phyloP scores from a whole-genome alignment of 1,140 invertebrate species.

The Fopius arisanus region DNA sequence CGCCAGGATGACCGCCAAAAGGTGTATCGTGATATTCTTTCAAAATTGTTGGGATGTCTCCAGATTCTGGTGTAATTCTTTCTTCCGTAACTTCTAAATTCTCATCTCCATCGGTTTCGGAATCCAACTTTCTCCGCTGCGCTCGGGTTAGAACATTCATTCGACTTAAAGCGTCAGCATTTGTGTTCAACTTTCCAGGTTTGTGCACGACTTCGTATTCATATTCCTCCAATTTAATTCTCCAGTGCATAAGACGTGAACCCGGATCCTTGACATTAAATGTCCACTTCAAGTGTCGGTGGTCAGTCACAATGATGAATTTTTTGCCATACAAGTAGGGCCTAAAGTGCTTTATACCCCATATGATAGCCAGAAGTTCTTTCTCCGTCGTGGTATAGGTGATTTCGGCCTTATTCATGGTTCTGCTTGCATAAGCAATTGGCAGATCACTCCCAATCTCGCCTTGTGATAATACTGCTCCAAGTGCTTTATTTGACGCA shows the following conservation, averaged over 20 bases:
- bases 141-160: neutral
- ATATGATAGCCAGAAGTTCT: neutral
- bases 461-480: neutral
- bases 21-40: slow-evolving; percentile 29
- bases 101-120: neutral
- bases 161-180: neutral
- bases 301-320: neutral
- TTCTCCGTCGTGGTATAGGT: neutral
- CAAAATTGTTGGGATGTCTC: neutral
- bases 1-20: slow-evolving; percentile 43
- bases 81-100: neutral
- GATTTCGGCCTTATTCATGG: neutral
- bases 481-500: neutral
- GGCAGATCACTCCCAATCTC: neutral
- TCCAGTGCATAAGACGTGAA: neutral
- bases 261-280: neutral
- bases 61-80: neutral
- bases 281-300: neutral
- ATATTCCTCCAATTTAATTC: neutral
- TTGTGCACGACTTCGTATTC: no score
- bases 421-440: neutral
- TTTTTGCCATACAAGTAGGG: neutral
- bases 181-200: no score
- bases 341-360: neutral
- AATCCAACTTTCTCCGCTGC: neutral